These are phyloP conservation scores for Glandiceps talaboti DNA, from an alignment of 53 echinoderm and acorn worm genomes.

Conservation along the genomic window DNA sequence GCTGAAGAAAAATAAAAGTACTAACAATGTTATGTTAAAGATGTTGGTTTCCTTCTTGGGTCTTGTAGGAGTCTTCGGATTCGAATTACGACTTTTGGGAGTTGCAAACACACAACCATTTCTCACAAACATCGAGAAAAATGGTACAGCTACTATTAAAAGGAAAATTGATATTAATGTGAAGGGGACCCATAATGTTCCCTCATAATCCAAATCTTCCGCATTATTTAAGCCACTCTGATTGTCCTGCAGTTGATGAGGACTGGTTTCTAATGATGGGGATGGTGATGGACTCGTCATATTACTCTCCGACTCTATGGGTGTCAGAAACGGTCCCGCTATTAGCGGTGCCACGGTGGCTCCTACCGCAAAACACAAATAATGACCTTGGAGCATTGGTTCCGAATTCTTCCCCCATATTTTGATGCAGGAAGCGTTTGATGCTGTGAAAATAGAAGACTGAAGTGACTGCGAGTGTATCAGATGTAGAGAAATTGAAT, in stretches of 20 bases:
- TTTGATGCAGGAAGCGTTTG: constrained; percentile 67
- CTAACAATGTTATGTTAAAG: not conserved
- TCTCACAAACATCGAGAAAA: no score
- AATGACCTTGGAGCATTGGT: constrained; percentile 62
- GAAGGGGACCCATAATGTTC: not conserved
- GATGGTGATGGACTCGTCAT: no score
- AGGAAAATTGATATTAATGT: not conserved
- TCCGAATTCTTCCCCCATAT: constrained; percentile 65
- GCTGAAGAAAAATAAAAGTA: not conserved
- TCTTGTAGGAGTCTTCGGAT: no score
- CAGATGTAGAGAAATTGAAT: no score
- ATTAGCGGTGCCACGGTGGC: constrained; percentile 75
- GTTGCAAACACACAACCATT: no score
- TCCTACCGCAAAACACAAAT: constrained; percentile 83
- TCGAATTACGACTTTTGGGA: no score
- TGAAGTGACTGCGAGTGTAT: no score
- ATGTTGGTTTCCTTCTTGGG: no score
- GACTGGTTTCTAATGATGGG: no score
- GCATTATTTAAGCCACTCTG: no score
- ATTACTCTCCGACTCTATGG: no score
- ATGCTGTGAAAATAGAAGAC: constrained; percentile 40
- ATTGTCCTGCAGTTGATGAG: no score
- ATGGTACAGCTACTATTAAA: not conserved
- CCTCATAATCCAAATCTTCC: not conserved
- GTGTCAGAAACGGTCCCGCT: constrained; percentile 67